These are phyloP conservation scores for Notodonta dromedarius DNA, from an alignment of 2,888 invertebrate genomes.

Conservation along the genomic window DNA sequence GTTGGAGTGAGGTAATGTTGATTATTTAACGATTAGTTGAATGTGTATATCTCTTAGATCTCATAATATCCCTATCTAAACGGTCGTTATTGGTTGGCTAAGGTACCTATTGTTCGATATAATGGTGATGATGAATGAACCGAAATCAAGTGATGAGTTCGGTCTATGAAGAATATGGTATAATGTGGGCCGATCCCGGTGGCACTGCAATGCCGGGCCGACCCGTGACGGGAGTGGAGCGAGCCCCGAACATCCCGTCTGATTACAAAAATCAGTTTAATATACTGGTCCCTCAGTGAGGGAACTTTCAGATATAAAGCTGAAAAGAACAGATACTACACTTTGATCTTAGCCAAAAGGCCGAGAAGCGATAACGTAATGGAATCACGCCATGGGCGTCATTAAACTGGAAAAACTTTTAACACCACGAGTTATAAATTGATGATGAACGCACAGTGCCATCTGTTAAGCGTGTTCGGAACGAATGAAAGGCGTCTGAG, in stretches of 20 bases:
- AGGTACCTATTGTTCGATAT: no score
- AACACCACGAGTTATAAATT: background rate
- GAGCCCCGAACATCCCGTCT: conserved; percentile 2
- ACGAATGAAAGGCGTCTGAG: background rate
- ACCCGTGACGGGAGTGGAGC: conserved; percentile 1
- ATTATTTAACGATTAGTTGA: no score
- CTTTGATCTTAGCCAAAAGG: conserved; percentile 2
- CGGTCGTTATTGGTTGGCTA: no score
- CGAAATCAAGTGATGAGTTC: no score
- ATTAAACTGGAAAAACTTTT: background rate
- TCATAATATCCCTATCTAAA: no score
- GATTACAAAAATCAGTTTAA: conserved; percentile 1
- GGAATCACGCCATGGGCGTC: background rate
- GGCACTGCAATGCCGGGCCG: conserved; percentile 2
- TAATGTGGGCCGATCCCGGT: background rate
- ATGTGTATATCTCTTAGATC: no score
- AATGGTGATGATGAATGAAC: no score
- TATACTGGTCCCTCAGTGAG: conserved; percentile 2
- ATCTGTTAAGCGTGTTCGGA: background rate
- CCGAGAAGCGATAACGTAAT: background rate
- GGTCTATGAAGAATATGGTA: no score
- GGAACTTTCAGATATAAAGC: conserved; percentile 2
- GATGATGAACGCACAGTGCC: background rate
- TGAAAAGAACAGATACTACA: conserved; percentile 2
- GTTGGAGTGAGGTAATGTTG: no score